These are phyloP conservation scores for Nemoura dubitans DNA, from an alignment of 2,888 invertebrate genomes.

Conservation along the genomic window DNA sequence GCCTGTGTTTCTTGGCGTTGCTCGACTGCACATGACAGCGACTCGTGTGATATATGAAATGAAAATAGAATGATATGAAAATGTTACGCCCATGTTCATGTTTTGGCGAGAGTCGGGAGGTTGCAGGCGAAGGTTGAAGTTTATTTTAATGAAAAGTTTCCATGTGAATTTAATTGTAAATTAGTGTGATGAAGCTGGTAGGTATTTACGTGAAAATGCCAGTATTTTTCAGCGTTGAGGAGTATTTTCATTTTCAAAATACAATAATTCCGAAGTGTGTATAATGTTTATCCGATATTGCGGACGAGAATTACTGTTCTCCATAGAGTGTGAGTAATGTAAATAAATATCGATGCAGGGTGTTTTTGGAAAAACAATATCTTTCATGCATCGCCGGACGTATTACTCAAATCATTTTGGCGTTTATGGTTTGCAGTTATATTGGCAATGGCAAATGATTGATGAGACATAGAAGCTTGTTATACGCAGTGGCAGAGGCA, in stretches of 20 bases:
- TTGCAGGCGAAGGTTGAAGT: not conserved
- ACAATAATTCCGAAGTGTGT: no score
- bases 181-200: not conserved
- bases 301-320: not conserved
- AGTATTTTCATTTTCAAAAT: no score
- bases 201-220: not conserved
- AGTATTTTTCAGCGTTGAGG: no score
- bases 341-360: not conserved
- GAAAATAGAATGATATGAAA: not conserved
- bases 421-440: not conserved
- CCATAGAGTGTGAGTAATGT: not conserved
- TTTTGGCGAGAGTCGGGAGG: not conserved
- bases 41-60: not conserved
- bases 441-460: not conserved
- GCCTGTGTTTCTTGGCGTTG: not conserved
- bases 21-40: not conserved
- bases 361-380: not conserved
- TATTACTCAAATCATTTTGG: not conserved
- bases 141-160: not conserved
- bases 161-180: not conserved
- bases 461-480: not conserved
- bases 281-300: not conserved
- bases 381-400: not conserved
- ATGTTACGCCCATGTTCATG: conserved; percentile 5
- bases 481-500: not conserved